Percentiles rank a stretch among this genome's conserved stretches.
phyloP scores from a whole-genome alignment of 2,888 invertebrate genomes.

The Pheosia tremula region DNA sequence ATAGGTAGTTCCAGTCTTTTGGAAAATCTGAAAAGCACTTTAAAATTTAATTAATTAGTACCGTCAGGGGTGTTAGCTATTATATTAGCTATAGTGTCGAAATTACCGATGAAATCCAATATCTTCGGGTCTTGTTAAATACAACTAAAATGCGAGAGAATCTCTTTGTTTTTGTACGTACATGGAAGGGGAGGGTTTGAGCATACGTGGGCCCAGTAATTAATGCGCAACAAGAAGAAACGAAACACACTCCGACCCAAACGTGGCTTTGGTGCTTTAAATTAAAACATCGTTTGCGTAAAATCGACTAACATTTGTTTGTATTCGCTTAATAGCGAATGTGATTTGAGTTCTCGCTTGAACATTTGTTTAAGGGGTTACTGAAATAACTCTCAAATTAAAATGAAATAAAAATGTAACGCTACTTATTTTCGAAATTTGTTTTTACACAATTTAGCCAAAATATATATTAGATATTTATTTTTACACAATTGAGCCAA shows the following conservation, averaged over 20 bases:
- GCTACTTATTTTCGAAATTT: no score
- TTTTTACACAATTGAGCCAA: no score
- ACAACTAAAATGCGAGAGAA: conserved; percentile 40
- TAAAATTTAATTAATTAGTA: no score
- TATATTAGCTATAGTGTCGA: conserved; percentile 12
- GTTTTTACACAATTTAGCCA: no score
- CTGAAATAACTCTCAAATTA: no score
- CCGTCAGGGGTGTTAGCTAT: background rate
- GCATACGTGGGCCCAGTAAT: conserved; percentile 57
- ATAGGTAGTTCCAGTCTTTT: no score
- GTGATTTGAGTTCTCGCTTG: no score
- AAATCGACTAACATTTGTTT: conserved; percentile 45
- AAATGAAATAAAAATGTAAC: no score
- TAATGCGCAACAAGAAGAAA: conserved; percentile 71
- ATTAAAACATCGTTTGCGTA: conserved; percentile 65
- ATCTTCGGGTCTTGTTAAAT: conserved; percentile 51
- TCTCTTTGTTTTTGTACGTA: conserved; percentile 63
- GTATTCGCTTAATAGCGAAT: conserved; percentile 32
- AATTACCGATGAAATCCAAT: conserved; percentile 38
- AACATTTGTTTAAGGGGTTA: no score
- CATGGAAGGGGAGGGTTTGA: conserved; percentile 55
- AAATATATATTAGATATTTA: no score
- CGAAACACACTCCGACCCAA: conserved; percentile 61
- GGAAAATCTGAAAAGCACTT: no score
- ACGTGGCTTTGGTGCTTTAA: conserved; percentile 59